Base-by-base conservation (phyloP, 2,797 vertebrate genomes). In the Benthosema pterotum region DNA sequence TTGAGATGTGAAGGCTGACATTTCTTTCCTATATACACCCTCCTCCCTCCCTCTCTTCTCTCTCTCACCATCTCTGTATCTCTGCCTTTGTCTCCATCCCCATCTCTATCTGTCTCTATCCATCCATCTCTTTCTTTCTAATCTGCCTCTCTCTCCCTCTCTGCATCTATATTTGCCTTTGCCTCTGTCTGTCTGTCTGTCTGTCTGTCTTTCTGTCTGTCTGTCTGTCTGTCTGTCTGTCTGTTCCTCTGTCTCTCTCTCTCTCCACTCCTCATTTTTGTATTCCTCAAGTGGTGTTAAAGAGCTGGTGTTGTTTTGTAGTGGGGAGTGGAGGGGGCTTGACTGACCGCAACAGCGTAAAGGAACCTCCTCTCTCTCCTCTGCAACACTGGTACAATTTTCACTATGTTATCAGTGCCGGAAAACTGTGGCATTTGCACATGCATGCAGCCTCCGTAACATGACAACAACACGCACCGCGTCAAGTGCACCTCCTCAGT, bases 1-100 rank as follows among this genome's bases (percentile, higher is more conserved):
- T 65, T 42, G 69, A 86, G 63, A 87, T 83, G 88, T 79, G 75
- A 52, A 67, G 87, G 78, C 63, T 87, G 85, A 84, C 76, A 87
- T 88, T 86, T 82, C 11, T 12, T 17, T 18, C 49, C 7, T 51
- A 16, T 3, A 38, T 8, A 38, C 32, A 7, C 32, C 32, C 32
- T 13, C 25, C 3, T 49, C 47, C 11, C 5, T 49, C 47, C 17
- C 4, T 18, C 47, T 49, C 14, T 49, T 52, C 50, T 11, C 9
- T 52, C 2, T 25, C 11, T 25, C 11, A 15, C 45, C 3, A 7
- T 15, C 13, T 47, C 45, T 3, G 11, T 12, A 1, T 12, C 13
- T 14, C 45, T 5, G 13, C 13, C 15, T 15, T 47, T 15, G 13
- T 15, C 13, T 47, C 45, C 15, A 13, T 5, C 45, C 7, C 45